phyloP scores from a whole-genome alignment of 2,888 invertebrate species.

The Byasa hedistus region DNA sequence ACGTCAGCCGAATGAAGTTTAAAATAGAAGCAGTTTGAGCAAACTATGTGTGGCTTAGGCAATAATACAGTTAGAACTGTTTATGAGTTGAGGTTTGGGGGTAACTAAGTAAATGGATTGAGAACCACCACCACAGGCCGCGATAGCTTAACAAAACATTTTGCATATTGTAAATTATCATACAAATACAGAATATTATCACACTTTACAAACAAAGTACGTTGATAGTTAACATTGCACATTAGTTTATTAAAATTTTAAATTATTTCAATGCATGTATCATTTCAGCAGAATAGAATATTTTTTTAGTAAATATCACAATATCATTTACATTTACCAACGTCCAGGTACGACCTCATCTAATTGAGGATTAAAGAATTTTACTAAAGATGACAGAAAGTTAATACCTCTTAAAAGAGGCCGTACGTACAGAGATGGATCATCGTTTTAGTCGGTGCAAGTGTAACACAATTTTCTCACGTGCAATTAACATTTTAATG shows the following conservation, averaged over 20 bases:
- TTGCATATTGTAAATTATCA: conserved; percentile 26
- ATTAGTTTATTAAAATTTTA: background rate
- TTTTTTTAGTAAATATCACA: background rate
- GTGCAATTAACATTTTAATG: too few relatives aligned
- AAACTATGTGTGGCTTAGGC: conserved; percentile 44
- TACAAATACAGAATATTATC: conserved; percentile 4
- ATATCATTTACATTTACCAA: too few relatives aligned
- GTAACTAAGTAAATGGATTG: conserved; percentile 42
- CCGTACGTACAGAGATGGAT: too few relatives aligned
- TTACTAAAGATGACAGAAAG: too few relatives aligned
- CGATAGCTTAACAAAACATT: conserved; percentile 37
- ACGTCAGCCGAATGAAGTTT: conserved; percentile 36
- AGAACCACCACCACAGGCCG: conserved; percentile 36
- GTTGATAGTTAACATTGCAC: background rate
- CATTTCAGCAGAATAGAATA: background rate
- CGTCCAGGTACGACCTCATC: too few relatives aligned
- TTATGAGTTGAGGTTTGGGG: conserved; percentile 41
- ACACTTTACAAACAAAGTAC: background rate
- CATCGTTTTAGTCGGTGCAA: too few relatives aligned
- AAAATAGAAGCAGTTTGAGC: conserved; percentile 37
- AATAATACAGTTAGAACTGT: conserved; percentile 43
- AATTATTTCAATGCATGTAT: too few relatives aligned
- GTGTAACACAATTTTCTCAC: too few relatives aligned
- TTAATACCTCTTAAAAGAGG: too few relatives aligned
- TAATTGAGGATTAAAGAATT: too few relatives aligned